Evolutionary conservation across 1,140 invertebrate species (phyloP), one percentile per base, ranked within the genome.

Genomic region (Araneus ventricosus): DNA sequence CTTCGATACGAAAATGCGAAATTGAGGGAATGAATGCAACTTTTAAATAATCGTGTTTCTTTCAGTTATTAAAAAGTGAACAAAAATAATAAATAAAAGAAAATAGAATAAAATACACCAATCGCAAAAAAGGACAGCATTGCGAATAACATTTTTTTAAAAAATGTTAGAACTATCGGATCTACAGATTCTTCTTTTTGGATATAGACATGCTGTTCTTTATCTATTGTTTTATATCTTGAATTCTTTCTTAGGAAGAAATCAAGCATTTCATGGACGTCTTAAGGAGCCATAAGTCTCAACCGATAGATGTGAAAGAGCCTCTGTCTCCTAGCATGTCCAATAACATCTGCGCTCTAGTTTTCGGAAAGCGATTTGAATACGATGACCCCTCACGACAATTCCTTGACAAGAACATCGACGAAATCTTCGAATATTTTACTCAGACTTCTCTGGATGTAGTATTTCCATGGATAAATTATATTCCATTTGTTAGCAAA

Each of bases 271-370:
- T 94, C 6, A 20, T 93, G 24, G 37, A 93, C 17, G 59, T 88
- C 0, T 45, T 94, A 27, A 61, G 27, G 10, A 34, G 2, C 0
- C n/a, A 57, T 8, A 37, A 90, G 1, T 85, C 89, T 3, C 34
- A 94, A 57, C 94, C 94, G 3, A 37, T 93, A n/a, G 75, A 94
- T n/a, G 27, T 93, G 14, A 88, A 85, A 8, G 20, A 34, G 0
- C 89, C 94, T 4, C 63, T 94, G 4, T 85, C 93, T 7, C 89
- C 94, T 4, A 94, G 93, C 82, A 93, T 94, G 75, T 94, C 94
- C 20, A 94, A 94, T 79, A 94, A 94, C 87, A 94, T 94, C 37
- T 94, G 70, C 22, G 88, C 92, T 4, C n/a, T 94, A 20, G 80
- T 93, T 0, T 94, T 94, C 39, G 94, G 94, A 22, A 75, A 93